These are phyloP conservation scores for Nannoperca obscura DNA, from an alignment of 2,797 vertebrate species.

Conservation along the genomic window DNA sequence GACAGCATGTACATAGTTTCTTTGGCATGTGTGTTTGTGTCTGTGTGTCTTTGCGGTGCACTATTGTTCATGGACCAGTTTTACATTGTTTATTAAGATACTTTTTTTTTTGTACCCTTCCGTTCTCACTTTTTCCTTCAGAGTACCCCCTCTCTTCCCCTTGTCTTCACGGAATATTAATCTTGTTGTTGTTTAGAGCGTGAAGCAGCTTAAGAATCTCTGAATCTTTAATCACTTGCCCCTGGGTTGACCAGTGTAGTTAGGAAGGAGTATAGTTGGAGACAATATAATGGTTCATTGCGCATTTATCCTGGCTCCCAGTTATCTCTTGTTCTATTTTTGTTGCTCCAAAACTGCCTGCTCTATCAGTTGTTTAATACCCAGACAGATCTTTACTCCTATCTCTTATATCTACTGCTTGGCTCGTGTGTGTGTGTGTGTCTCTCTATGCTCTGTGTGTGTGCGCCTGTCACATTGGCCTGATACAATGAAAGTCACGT, in stretches of 20 bases:
- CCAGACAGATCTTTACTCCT: conserved; percentile 61
- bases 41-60: conserved; percentile 37
- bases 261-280: conserved; percentile 65
- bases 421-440: conserved; percentile 22
- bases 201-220: conserved; percentile 74
- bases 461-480: conserved; percentile 35
- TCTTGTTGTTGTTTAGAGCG: conserved; percentile 82
- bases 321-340: conserved; percentile 79
- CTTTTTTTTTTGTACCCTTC: conserved; percentile 36
- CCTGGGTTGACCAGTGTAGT: conserved; percentile 78
- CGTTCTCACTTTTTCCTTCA: conserved; percentile 52
- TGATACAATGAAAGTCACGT: conserved; percentile 62
- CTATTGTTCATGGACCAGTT: conserved; percentile 46
- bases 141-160: conserved; percentile 40
- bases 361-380: conserved; percentile 74
- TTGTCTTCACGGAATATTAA: conserved; percentile 76
- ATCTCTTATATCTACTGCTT: conserved; percentile 59
- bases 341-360: conserved; percentile 66
- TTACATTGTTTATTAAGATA: conserved; percentile 60
- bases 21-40: conserved; percentile 30
- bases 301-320: conserved; percentile 74
- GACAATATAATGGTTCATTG: conserved; percentile 68
- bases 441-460: background rate
- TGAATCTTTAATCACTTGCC: conserved; percentile 83
- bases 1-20: conserved; percentile 52